Base-by-base conservation (phyloP, 2,888 invertebrate genomes). In the Apodemia zela region DNA sequence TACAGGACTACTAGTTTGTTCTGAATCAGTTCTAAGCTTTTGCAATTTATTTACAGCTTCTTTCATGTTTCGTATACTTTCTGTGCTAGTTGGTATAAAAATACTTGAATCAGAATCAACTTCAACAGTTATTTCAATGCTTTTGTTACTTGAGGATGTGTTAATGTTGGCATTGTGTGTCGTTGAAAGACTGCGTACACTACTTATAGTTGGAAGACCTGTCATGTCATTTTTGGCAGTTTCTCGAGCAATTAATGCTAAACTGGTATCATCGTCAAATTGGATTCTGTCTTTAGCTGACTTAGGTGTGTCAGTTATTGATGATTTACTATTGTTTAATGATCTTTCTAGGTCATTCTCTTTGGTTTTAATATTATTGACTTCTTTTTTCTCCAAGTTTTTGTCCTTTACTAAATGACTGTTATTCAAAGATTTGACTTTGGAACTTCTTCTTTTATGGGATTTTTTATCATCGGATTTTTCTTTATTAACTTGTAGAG, bases 161-260 rank as follows among this genome's bases (percentile, higher is more conserved):
- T 54, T 54, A 15, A 72, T 66, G 42, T 45, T 66, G 0, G 74
- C 67, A 54, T 66, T 72, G 51, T 73, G 72, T 2, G 74, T 67
- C 0, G 77, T 76, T 0, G 85, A 84, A 0, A 89, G 72, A 69
- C 88, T 89, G 13, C 84, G 71, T 0, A 88, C 85, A 61, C 79
- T 79, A 65, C 78, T 87, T 15, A 88, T 89, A 0, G 87, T 88
- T 0, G 90, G 89, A 2, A 85, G 71, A 0, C 81, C 75, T 1
- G 71, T 61, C 0, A 69, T 64, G 10, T 72, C 73, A 3, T 62
- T 68, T 6, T 74, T 66, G 0, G 71, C 63, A n/a, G 63, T 65
- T 15, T 79, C 78, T 4, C 80, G 75, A 15, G 85, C 83, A 25
- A 86, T 64, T 0, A 76, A 74, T 0, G 86, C 84, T 63, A 87